phyloP scores from a whole-genome alignment of 1,140 invertebrate species.

The Akabosia matsudoensis region DNA sequence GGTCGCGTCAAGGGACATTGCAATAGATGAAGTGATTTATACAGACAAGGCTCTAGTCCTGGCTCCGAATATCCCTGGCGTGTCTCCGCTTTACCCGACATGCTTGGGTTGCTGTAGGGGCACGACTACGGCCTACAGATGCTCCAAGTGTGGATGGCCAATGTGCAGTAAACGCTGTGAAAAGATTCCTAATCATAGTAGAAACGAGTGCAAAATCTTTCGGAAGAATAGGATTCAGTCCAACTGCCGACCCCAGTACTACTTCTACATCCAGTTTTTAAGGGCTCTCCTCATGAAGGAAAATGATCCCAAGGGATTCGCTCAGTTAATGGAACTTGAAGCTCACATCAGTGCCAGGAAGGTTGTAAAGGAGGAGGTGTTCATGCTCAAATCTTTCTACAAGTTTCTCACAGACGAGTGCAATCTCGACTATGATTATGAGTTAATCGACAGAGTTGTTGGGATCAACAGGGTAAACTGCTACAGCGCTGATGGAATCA shows the following conservation, averaged over 20 bases:
- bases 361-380: background rate
- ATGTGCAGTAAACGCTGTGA: conserved; percentile 20
- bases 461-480: conserved; percentile 9
- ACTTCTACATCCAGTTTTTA: conserved; percentile 10
- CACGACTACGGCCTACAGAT: conserved; percentile 1
- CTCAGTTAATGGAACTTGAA: conserved; percentile 4
- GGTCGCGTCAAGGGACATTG: conserved; percentile 15
- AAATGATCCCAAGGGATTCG: background rate
- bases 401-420: conserved; percentile 18
- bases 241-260: background rate
- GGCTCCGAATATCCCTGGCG: background rate
- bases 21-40: background rate
- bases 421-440: background rate
- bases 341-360: background rate
- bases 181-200: background rate
- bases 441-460: background rate
- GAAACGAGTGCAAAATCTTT: conserved; percentile 10
- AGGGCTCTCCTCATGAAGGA: background rate
- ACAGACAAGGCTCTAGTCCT: background rate
- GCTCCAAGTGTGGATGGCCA: conserved; percentile 23
- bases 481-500: background rate
- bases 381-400: conserved; percentile 6
- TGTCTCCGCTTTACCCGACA: background rate
- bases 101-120: background rate
- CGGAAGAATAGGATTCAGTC: background rate